These are phyloP conservation scores for Drosophila pruinosa DNA, from an alignment of 1,140 invertebrate species.

Conservation along the genomic window DNA sequence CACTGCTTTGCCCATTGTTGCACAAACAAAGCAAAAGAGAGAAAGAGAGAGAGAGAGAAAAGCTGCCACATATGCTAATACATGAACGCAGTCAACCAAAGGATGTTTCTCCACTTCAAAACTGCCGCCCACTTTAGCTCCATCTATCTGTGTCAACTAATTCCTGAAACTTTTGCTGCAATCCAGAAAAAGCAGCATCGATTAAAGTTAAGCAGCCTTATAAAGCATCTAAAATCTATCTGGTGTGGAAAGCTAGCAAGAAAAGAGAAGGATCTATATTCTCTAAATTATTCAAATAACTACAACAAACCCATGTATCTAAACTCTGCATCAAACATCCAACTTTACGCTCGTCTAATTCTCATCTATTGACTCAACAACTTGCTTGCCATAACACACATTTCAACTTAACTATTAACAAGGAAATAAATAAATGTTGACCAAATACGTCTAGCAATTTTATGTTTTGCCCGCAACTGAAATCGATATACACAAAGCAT, in stretches of 20 bases:
- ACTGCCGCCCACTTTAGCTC: background rate
- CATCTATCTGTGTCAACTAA: conserved; percentile 37
- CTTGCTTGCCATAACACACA: background rate
- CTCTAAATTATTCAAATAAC: no score
- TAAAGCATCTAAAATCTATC: background rate
- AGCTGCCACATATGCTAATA: conserved; percentile 74
- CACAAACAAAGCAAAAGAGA: conserved; percentile 47
- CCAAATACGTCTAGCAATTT: background rate
- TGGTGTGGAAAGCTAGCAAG: background rate
- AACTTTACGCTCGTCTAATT: background rate
- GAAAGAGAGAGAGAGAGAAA: conserved; percentile 6
- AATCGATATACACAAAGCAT: conserved; percentile 1
- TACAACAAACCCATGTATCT: background rate
- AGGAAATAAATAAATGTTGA: background rate
- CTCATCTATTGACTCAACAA: background rate
- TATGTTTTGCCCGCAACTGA: conserved; percentile 3
- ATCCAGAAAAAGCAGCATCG: conserved; percentile 24
- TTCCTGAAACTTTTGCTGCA: conserved; percentile 24
- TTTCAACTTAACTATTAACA: no score
- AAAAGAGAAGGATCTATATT: background rate
- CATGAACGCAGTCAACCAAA: conserved; percentile 58
- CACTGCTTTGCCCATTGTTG: conserved; percentile 57
- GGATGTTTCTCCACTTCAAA: conserved; percentile 36
- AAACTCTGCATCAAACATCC: background rate
- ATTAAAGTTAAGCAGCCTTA: conserved; percentile 31